Evolutionary conservation across 2,113 vertebrate species (phyloP).

Genomic region (Hippocampus mohnikei): DNA sequence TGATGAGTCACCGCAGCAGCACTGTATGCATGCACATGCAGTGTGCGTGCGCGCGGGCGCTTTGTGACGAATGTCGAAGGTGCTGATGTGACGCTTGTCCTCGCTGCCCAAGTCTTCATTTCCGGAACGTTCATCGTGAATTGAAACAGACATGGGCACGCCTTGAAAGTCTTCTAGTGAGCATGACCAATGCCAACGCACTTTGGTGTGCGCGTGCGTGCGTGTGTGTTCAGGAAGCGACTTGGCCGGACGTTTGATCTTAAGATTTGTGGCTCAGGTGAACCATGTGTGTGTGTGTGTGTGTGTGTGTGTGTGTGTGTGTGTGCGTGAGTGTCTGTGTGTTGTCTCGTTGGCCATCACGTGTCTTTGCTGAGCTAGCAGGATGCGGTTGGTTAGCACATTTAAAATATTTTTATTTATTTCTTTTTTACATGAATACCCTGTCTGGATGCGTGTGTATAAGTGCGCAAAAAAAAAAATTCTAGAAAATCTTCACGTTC

Average conservation of each 20-base stretch:
- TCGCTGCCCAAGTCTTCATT: conserved; percentile 46
- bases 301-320: conserved; percentile 14
- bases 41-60: conserved; percentile 3
- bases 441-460: conserved; percentile 16
- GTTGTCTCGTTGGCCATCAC: conserved; percentile 43
- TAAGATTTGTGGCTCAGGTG: conserved; percentile 53
- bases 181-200: neutral
- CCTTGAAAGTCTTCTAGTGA: conserved; percentile 2
- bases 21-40: conserved; percentile 2
- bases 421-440: too few species aligned
- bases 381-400: conserved; percentile 39
- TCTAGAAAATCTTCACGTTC: too few species aligned
- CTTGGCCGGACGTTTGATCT: conserved; percentile 14
- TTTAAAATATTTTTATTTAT: too few species aligned
- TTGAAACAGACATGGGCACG: conserved; percentile 11
- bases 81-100: conserved; percentile 54
- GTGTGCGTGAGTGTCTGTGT: conserved; percentile 19
- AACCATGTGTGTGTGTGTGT: conserved; percentile 11
- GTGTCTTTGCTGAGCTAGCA: conserved; percentile 58
- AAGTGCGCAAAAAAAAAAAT: neutral
- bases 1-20: conserved; percentile 64
- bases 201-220: conserved; percentile 1
- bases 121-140: conserved; percentile 50
- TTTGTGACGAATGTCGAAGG: conserved; percentile 51
- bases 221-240: conserved; percentile 22